Evolutionary conservation across 2,797 vertebrate species (phyloP).

Genomic region (Masticophis lateralis): DNA sequence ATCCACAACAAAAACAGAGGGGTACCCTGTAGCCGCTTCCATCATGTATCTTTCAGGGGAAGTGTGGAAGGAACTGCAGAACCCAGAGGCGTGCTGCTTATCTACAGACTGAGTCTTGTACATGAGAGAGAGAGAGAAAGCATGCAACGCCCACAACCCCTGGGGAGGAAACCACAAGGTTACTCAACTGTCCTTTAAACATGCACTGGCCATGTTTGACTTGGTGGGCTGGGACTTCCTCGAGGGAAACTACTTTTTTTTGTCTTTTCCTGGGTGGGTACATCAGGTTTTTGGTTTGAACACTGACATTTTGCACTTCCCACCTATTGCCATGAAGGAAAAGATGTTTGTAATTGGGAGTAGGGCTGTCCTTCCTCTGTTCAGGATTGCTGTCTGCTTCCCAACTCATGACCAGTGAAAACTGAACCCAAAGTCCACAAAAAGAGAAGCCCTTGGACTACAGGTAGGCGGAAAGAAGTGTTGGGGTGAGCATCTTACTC

Average conservation of each 20-base stretch:
- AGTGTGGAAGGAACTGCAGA: not conserved
- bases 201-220: not conserved
- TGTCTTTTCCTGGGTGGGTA: conserved; percentile 20
- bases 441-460: not conserved
- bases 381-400: not conserved
- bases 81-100: conserved; percentile 36
- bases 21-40: conserved; percentile 34
- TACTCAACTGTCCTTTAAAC: conserved; percentile 22
- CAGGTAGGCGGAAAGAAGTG: not conserved
- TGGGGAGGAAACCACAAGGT: conserved; percentile 35
- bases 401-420: not conserved
- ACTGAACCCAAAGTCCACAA: not conserved
- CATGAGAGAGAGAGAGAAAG: not conserved
- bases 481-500: not conserved
- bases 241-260: not conserved
- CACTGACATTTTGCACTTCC: not conserved
- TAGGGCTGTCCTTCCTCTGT: not conserved
- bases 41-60: conserved; percentile 15
- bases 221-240: conserved; percentile 17
- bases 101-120: conserved; percentile 2
- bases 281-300: not conserved
- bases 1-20: conserved; percentile 61
- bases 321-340: not conserved
- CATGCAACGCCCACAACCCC: conserved; percentile 22
- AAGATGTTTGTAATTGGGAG: not conserved